Conservation (phyloP, 2,113 vertebrate genomes). For the Collichthys lucidus region DNA sequence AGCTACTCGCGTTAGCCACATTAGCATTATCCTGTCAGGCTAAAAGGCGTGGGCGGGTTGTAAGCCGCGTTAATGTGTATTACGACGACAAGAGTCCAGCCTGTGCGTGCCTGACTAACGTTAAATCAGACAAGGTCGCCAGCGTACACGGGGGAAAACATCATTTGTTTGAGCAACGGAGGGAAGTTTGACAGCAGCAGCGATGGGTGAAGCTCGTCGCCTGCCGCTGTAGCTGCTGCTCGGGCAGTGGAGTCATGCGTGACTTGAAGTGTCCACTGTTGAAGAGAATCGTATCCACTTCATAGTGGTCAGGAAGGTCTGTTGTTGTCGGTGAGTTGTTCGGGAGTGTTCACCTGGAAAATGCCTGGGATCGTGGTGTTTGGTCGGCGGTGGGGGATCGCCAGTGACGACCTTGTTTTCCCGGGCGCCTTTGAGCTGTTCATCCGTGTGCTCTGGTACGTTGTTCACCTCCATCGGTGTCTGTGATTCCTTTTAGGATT, state of each 20-base stretch:
- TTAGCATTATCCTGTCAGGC: neutral
- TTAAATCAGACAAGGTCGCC: neutral
- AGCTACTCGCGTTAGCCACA: conserved; percentile 1
- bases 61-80: neutral
- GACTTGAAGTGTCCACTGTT: neutral
- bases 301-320: neutral
- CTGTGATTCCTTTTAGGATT: no score
- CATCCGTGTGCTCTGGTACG: conserved; percentile 90
- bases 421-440: conserved; percentile 91
- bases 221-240: neutral
- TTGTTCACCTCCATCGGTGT: neutral
- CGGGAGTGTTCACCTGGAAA: neutral
- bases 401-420: conserved; percentile 96
- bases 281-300: neutral
- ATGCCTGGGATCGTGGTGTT: conserved; percentile 94
- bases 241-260: conserved; percentile 49
- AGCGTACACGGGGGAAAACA: neutral
- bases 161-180: neutral
- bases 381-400: conserved; percentile 94
- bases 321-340: neutral
- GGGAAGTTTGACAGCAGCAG: neutral
- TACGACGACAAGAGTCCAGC: neutral
- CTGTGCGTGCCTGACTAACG: no score
- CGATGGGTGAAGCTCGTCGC: neutral
- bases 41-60: neutral